Percentiles rank a stretch among this genome's conserved stretches.
Evolutionary conservation across 1,140 invertebrate genomes (phyloP).

Genomic region (Bombyx mandarina): DNA sequence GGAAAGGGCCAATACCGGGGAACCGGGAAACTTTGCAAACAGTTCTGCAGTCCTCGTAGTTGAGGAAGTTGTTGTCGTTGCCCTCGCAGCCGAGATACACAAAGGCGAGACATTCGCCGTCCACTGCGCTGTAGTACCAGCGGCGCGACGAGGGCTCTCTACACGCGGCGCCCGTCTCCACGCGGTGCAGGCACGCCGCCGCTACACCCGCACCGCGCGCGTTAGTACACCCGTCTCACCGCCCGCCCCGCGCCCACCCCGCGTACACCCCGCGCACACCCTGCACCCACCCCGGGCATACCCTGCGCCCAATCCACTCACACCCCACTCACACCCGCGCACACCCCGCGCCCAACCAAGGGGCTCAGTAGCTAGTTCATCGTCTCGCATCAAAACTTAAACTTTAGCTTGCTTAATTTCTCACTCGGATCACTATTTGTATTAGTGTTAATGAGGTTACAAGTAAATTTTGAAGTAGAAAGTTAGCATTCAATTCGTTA

Average conservation of each 20-base stretch:
- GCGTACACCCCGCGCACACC: not conserved
- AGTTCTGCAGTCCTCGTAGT: slow-evolving; percentile 78
- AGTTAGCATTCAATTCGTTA: no score
- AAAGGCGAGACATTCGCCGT: slow-evolving; percentile 77
- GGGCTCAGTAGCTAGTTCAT: no score
- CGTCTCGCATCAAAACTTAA: no score
- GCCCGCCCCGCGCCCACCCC: not conserved
- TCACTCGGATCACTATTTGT: no score
- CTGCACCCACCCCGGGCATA: no score
- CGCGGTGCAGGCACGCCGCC: slow-evolving; percentile 28
- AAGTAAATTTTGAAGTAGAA: no score
- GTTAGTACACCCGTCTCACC: slow-evolving; percentile 15
- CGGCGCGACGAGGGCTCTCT: slow-evolving; percentile 25
- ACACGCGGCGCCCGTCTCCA: slow-evolving; percentile 23
- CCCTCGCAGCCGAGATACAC: slow-evolving; percentile 89
- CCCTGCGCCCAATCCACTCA: no score
- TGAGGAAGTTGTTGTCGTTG: slow-evolving; percentile 86
- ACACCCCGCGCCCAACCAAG: no score
- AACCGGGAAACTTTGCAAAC: slow-evolving; percentile 72
- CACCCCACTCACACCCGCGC: no score
- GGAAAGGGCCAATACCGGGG: slow-evolving; percentile 25
- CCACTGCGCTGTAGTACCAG: slow-evolving; percentile 40
- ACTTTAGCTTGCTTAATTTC: no score
- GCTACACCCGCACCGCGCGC: slow-evolving; percentile 16
- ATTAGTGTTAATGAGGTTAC: no score